Evolutionary conservation across 2,888 invertebrate genomes (phyloP), one percentile per base, ranked within the genome.

Genomic region (Shargacucullia verbasci): DNA sequence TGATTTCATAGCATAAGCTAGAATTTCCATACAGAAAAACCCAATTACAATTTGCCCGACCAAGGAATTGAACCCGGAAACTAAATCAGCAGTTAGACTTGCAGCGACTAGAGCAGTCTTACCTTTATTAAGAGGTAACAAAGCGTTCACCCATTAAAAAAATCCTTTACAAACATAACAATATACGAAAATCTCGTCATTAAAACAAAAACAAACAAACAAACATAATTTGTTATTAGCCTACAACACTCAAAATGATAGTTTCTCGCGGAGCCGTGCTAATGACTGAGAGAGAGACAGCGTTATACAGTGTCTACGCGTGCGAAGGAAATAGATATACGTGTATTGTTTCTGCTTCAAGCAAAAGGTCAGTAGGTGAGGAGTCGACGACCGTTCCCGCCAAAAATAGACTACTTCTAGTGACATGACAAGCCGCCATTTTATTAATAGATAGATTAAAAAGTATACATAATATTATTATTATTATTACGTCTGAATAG

Each of bases 331-430:
- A 81, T 59, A 49, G 53, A 0, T 61, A 37, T 69, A 67, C 15
- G 38, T 49, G 48, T 46, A 60, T 69, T 63, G 73, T 66, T 74
- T 67, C 72, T 39, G 40, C 75, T 73, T 62, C 48, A 58, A 59
- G 41, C 54, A 41, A 84, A 82, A 84, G 83, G 83, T 83, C 73
- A 84, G 74, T 84, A 63, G 83, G 83, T 79, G 61, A 81, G 49
- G 64, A 40, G 86, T 83, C 84, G 80, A 77, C 75, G 89, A 85
- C 86, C 87, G 82, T 79, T 81, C 76, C 70, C 81, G 83, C 85
- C 83, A 72, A 84, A 87, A 86, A 87, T 86, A 81, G 68, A 57
- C 29, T 25, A 38, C 56, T 44, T 59, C 33, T 20, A 41, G 57
- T 77, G 64, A 77, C 56, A 48, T 77, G 64, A 77, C 56, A 45